Base-by-base conservation (phyloP, 1,140 invertebrate species). In the Holotrichia oblita region DNA sequence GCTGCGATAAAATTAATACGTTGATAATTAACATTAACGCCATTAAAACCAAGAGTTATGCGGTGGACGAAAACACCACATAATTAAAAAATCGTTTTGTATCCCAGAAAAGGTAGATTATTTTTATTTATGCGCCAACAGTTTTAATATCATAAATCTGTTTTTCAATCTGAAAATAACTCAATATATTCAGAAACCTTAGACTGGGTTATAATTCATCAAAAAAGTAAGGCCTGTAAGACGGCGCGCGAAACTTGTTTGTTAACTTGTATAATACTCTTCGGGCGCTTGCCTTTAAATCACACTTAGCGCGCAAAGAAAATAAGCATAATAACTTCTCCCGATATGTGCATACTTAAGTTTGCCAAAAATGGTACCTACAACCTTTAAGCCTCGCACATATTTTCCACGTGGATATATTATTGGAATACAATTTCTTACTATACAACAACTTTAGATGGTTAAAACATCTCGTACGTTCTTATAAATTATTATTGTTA, bases 341-440 rank as follows among this genome's bases (percentile, higher is more conserved):
- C 76, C 76, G 76, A 80, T 80, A 80, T 80, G 79, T 77, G 76
- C 76, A 78, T 74, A 80, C 79, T 80, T 77, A 80, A 73, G 24
- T 77, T 80, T 75, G 76, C 79, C 79, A 77, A 80, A 79, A 80
- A 80, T 80, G 79, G 79, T 74, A 74, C 69, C 76, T 80, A 72
- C 44, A 77, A 74, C 73, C 73, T 74, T 20, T 69, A 44, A 40
- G 73, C 73, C 40, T 20, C 27, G 27, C 73, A 42, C 73, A 74
- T 44, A 74, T 74, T 74, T 74, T 74, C 73, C 73, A 12, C 34
- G 41, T 41, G 73, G 73, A 74, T 74, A 74, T 74, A 44, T 74
- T 74, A 74, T 74, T 34, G 34, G 73, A 74, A 74, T 74, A 74
- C 73, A 74, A 74, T 74, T 74, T 74, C 73, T 74, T 34, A 74